These are phyloP conservation scores for Arenicola marina DNA, from an alignment of 2,888 invertebrate species.

Conservation along the genomic window DNA sequence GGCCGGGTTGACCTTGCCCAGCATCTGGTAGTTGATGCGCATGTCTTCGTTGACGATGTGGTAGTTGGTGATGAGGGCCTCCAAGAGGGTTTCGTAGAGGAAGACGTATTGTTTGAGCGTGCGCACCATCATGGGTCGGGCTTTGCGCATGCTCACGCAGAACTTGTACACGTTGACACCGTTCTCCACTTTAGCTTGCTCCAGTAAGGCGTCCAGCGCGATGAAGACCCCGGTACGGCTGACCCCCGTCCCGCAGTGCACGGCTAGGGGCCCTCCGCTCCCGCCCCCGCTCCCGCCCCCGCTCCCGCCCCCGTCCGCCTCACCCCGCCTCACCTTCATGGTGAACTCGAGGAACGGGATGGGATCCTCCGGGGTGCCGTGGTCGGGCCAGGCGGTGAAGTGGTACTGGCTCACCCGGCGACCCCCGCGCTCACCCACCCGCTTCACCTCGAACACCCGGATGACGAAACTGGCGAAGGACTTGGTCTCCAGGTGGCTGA, in stretches of 20 bases:
- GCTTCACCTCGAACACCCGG: slow-evolving; percentile 37
- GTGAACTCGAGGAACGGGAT: slow-evolving; percentile 56
- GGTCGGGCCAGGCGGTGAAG: slow-evolving; percentile 56
- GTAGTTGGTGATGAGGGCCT: slow-evolving; percentile 50
- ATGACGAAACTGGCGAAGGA: slow-evolving; percentile 87
- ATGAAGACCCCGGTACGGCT: slow-evolving; percentile 57
- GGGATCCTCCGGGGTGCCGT: slow-evolving; percentile 52
- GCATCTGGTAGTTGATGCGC: slow-evolving; percentile 40
- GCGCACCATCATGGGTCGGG: slow-evolving; percentile 54
- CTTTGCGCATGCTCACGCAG: slow-evolving; percentile 44
- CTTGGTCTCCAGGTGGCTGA: slow-evolving; percentile 85
- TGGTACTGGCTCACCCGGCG: slow-evolving; percentile 44
- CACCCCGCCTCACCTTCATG: slow-evolving; percentile 25
- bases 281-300: slow-evolving; percentile 1
- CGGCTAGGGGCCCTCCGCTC: slow-evolving; percentile 44
- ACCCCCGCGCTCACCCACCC: not conserved
- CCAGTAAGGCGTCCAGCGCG: slow-evolving; percentile 55
- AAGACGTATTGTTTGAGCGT: slow-evolving; percentile 56
- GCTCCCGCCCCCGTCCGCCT: not conserved
- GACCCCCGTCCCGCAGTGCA: slow-evolving; percentile 60
- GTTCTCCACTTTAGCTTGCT: slow-evolving; percentile 53
- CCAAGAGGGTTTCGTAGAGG: slow-evolving; percentile 57
- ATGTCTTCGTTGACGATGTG: slow-evolving; percentile 45
- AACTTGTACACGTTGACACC: slow-evolving; percentile 52
- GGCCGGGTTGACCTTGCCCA: slow-evolving; percentile 31